These are phyloP conservation scores for Myodes glareolus DNA, from an alignment of 2,113 vertebrate species.

Conservation along the genomic window DNA sequence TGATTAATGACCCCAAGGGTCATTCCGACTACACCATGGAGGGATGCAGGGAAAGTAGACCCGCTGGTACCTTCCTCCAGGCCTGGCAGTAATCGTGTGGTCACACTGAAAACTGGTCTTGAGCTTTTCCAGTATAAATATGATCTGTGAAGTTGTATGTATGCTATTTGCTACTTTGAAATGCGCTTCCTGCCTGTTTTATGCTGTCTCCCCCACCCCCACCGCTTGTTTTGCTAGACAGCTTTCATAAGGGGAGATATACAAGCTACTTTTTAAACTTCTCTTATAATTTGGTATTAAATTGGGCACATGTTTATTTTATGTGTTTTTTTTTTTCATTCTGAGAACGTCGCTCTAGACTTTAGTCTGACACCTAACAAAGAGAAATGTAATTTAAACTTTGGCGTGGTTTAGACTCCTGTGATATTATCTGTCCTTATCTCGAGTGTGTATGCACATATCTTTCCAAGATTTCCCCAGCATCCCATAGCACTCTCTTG, in stretches of 20 bases:
- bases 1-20: not conserved
- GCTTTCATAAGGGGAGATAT: not conserved
- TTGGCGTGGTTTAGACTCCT: not conserved
- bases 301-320: not conserved
- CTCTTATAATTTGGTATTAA: not conserved
- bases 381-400: constrained; percentile 9
- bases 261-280: not conserved
- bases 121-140: not conserved
- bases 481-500: not conserved
- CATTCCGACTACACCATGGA: not conserved
- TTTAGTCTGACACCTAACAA: not conserved
- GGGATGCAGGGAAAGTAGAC: too few relatives aligned
- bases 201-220: too few relatives aligned
- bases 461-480: not conserved
- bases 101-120: not conserved
- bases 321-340: not conserved
- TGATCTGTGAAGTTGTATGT: not conserved
- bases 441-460: not conserved
- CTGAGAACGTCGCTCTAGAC: not conserved
- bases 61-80: rapidly evolving
- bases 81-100: rapidly evolving
- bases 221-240: not conserved
- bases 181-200: not conserved
- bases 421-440: not conserved
- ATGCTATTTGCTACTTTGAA: not conserved